phyloP scores from a whole-genome alignment of 2,113 vertebrate species.

The Andinoacara biseriatus region DNA sequence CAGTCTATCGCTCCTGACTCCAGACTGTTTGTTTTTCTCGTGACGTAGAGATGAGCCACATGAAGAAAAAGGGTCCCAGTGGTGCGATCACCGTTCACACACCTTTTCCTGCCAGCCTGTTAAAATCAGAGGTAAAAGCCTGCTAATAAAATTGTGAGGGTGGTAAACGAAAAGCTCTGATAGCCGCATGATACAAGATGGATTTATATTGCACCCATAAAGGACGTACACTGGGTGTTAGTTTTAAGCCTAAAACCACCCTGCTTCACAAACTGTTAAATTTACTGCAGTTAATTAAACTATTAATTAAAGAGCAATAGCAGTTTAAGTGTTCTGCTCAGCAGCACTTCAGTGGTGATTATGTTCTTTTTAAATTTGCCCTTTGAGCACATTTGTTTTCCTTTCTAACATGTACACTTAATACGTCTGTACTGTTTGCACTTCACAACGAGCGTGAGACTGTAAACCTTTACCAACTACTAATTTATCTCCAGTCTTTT shows the following conservation, averaged over 20 bases:
- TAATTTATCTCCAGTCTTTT: slow-evolving; percentile 28
- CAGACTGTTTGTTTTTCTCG: not conserved
- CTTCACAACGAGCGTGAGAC: not conserved
- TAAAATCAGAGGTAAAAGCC: slow-evolving; percentile 29
- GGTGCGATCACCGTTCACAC: slow-evolving; percentile 48
- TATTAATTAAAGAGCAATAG: not conserved
- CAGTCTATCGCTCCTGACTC: not conserved
- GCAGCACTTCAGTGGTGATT: not conserved
- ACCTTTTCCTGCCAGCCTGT: not conserved
- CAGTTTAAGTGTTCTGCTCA: not conserved
- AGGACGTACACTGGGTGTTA: not conserved
- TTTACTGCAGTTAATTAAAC: not conserved
- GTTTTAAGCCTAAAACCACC: not conserved
- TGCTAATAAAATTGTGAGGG: not conserved
- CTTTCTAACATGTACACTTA: no score
- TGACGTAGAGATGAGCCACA: slow-evolving; percentile 29
- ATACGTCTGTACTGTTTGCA: not conserved
- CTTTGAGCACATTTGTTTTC: not conserved
- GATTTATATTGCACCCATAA: not conserved
- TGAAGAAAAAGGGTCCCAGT: slow-evolving; percentile 11
- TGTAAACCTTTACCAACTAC: slow-evolving; percentile 4
- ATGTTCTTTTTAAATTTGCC: not conserved
- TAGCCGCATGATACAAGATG: not conserved
- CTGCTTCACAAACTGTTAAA: not conserved
- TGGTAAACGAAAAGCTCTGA: not conserved